A percentile compares a stretch with the other conserved stretches of the same genome.
phyloP scores from a whole-genome alignment of 2,888 invertebrate species.

The Sthenelais limicola region DNA sequence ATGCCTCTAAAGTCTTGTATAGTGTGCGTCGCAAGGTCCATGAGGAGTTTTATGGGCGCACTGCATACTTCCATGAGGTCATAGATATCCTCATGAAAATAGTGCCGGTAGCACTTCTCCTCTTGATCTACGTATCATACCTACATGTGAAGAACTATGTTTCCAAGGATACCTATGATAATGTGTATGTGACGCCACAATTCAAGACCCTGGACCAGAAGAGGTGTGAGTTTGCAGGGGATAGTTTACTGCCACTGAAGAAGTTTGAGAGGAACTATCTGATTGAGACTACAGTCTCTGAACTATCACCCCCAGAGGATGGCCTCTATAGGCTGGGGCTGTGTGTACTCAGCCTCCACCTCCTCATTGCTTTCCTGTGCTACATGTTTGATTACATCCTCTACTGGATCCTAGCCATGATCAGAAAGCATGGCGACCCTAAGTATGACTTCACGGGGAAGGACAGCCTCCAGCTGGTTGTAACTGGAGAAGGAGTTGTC shows the following conservation, averaged over 20 bases:
- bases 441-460: conserved; percentile 51
- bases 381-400: conserved; percentile 60
- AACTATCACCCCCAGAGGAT: conserved; percentile 55
- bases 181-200: conserved; percentile 59
- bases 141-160: conserved; percentile 55
- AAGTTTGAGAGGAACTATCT: conserved; percentile 57
- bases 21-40: conserved; percentile 45
- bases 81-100: conserved; percentile 48
- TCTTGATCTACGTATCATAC: conserved; percentile 50
- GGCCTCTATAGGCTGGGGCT: conserved; percentile 55
- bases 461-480: conserved; percentile 48
- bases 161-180: conserved; percentile 61
- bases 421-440: conserved; percentile 55
- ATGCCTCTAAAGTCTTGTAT: conserved; percentile 46
- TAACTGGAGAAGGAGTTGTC: conserved; percentile 50
- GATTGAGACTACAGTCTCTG: conserved; percentile 54
- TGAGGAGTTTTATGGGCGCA: conserved; percentile 46
- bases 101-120: conserved; percentile 48
- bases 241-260: conserved; percentile 58
- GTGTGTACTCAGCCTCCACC: conserved; percentile 55
- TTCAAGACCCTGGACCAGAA: conserved; percentile 56
- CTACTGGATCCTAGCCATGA: conserved; percentile 58
- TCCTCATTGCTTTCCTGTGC: conserved; percentile 53
- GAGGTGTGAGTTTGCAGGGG: conserved; percentile 48
- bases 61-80: conserved; percentile 47